Evolutionary conservation across 1,140 invertebrate genomes (phyloP).

Genomic region (Cyrtorhinus lividipennis): DNA sequence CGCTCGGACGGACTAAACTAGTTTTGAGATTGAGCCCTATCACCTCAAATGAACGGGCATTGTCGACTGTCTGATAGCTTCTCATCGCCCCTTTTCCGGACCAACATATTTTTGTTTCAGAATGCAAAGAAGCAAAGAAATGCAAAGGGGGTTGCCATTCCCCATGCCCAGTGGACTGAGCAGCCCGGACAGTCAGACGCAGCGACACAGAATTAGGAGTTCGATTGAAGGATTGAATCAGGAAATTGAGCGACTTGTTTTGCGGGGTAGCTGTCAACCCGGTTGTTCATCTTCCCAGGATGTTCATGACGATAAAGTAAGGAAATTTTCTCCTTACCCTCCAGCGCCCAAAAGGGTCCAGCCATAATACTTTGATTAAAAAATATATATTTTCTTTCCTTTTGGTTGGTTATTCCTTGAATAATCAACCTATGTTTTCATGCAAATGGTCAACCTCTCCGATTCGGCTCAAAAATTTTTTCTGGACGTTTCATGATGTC

Average conservation of each 20-base stretch:
- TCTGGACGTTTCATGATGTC: no score
- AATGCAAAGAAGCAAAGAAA: conserved; percentile 27
- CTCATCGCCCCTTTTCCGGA: neutral
- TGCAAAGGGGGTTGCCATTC: conserved; percentile 26
- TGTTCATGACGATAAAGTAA: conserved; percentile 25
- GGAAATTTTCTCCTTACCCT: no score
- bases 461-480: no score
- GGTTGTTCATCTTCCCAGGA: conserved; percentile 23
- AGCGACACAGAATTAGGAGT: conserved; percentile 51
- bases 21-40: no score
- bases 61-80: no score
- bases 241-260: conserved; percentile 59
- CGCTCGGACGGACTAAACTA: no score
- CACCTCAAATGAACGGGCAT: no score
- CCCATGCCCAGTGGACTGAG: neutral
- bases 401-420: no score
- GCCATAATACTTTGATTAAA: no score
- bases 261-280: conserved; percentile 28
- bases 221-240: conserved; percentile 74
- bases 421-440: neutral
- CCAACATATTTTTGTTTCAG: neutral
- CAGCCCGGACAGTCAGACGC: conserved; percentile 32
- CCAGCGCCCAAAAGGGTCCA: no score
- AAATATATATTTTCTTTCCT: no score
- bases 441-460: no score